phyloP scores from a whole-genome alignment of 2,888 invertebrate genomes.

The Cheilosia urbana region DNA sequence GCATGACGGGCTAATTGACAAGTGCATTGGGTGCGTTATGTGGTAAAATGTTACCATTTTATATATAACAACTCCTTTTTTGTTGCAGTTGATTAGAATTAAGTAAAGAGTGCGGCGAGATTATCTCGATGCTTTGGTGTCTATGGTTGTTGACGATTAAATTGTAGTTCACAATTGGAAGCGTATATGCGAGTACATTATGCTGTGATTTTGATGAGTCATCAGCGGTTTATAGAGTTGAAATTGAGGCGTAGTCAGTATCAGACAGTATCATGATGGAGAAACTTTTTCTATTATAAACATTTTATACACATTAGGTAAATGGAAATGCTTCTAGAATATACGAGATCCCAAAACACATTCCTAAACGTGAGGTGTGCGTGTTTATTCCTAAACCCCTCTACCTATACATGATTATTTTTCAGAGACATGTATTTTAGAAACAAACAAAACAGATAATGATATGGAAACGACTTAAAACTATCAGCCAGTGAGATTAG shows the following conservation, averaged over 20 bases:
- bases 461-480: too few species aligned
- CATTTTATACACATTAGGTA: too few species aligned
- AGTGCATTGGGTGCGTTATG: constrained; percentile 72
- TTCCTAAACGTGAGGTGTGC: too few species aligned
- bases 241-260: background rate
- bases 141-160: constrained; percentile 4
- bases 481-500: too few species aligned
- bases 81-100: constrained; percentile 47
- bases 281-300: too few species aligned
- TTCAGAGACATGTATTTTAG: too few species aligned
- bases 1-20: constrained; percentile 55
- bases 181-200: background rate
- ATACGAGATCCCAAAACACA: too few species aligned
- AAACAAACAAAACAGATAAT: too few species aligned
- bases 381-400: too few species aligned
- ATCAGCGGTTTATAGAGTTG: too few species aligned
- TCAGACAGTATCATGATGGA: background rate
- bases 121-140: constrained; percentile 55
- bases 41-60: constrained; percentile 5
- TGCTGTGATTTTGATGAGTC: background rate
- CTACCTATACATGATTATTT: too few species aligned
- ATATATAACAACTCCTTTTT: constrained; percentile 26
- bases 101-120: constrained; percentile 4
- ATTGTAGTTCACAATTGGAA: constrained; percentile 13
- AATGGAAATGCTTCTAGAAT: too few species aligned